Conservation (phyloP, 1,140 invertebrate genomes). For the Drosophila baimaii region DNA sequence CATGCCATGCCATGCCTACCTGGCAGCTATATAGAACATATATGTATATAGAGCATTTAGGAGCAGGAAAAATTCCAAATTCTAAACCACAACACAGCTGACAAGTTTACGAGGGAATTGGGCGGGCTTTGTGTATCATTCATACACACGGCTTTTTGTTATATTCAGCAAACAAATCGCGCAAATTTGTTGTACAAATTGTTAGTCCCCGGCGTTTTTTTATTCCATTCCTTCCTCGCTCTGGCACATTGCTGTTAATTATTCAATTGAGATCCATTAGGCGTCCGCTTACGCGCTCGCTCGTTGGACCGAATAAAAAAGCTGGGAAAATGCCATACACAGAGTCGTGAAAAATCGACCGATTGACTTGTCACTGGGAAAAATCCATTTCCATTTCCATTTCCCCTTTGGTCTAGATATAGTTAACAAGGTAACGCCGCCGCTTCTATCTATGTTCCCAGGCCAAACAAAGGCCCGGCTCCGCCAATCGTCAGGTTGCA, state of each 20-base stretch:
- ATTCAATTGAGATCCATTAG: conserved; percentile 82
- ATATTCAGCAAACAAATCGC: conserved; percentile 66
- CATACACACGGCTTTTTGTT: conserved; percentile 12
- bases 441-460: conserved; percentile 38
- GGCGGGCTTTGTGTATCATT: conserved; percentile 13
- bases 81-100: conserved; percentile 44
- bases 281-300: conserved; percentile 8
- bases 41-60: conserved; percentile 2
- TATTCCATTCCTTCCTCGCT: conserved; percentile 7
- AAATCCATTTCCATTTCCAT: conserved; percentile 54
- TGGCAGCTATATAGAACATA: conserved; percentile 7
- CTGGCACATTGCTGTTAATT: conserved; percentile 74
- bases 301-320: conserved; percentile 43
- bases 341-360: conserved; percentile 28
- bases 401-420: conserved; percentile 22
- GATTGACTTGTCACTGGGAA: conserved; percentile 61
- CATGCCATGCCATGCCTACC: neutral
- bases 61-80: conserved; percentile 22
- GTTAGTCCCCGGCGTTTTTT: conserved; percentile 19
- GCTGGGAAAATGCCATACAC: conserved; percentile 16
- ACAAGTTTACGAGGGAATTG: conserved; percentile 37
- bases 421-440: conserved; percentile 69
- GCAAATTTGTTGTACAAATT: conserved; percentile 77
- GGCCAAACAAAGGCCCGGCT: conserved; percentile 50
- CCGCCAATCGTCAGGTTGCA: conserved; percentile 50